phyloP scores from a whole-genome alignment of 2,888 invertebrate genomes.

The Rhimphoctona megacephalus region DNA sequence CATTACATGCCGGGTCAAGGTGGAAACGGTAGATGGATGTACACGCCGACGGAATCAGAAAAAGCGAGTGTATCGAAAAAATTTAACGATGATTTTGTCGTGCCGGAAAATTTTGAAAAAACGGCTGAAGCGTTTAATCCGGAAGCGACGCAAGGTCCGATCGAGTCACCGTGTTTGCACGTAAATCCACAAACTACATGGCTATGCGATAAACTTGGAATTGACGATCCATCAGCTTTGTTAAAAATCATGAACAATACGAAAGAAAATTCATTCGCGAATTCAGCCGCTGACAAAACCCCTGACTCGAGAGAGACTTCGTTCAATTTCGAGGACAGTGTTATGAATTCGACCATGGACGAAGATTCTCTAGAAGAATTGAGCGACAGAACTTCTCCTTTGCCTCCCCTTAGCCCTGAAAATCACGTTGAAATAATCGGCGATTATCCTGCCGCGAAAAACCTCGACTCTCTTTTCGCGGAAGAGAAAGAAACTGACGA shows the following conservation, averaged over 20 bases:
- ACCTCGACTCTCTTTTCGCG: constrained; percentile 19
- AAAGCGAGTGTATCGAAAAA: constrained; percentile 88
- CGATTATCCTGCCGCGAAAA: constrained; percentile 49
- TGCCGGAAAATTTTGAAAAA: constrained; percentile 92
- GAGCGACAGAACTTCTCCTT: constrained; percentile 55
- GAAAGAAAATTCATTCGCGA: constrained; percentile 43
- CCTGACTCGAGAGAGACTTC: constrained; percentile 48
- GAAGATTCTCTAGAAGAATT: constrained; percentile 63
- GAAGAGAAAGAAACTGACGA: constrained; percentile 48
- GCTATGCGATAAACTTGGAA: constrained; percentile 89
- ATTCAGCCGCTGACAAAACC: constrained; percentile 37
- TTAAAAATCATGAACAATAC: constrained; percentile 81
- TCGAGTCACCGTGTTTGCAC: constrained; percentile 81
- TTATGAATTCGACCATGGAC: constrained; percentile 69
- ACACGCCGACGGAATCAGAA: constrained; percentile 91
- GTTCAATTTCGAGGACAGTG: constrained; percentile 41
- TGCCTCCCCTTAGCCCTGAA: constrained; percentile 62
- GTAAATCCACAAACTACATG: constrained; percentile 90
- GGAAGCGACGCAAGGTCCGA: constrained; percentile 76
- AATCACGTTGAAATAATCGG: background rate
- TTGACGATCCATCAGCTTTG: constrained; percentile 93
- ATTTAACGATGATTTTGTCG: constrained; percentile 89
- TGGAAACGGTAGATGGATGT: constrained; percentile 89
- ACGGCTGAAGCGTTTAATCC: constrained; percentile 89
- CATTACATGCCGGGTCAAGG: constrained; percentile 94